Evolutionary conservation across 37 sponge, comb jelly and placozoan genomes (phyloP).

Genomic region (Mnemiopsis leidyi): DNA sequence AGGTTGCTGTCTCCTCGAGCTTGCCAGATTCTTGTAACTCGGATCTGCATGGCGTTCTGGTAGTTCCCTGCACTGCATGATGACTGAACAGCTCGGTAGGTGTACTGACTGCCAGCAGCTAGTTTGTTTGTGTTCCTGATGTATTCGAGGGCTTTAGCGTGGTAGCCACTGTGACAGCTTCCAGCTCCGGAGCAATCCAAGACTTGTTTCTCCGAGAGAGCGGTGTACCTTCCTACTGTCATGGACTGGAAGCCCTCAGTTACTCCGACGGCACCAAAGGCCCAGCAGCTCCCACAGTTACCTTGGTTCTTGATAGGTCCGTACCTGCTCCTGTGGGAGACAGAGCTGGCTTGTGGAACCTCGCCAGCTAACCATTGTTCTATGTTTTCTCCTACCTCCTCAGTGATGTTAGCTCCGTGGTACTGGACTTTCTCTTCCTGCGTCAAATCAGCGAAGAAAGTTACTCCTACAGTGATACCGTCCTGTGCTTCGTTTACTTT

Average conservation of each 20-base stretch:
- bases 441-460: conserved; percentile 26
- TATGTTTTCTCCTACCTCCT: not conserved
- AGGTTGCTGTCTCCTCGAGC: conserved; percentile 28
- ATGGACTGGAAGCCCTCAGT: not conserved
- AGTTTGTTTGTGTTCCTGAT: not conserved
- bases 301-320: not conserved
- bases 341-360: too few relatives aligned
- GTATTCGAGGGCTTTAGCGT: not conserved
- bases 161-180: not conserved
- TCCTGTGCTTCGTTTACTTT: not conserved
- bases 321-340: not conserved
- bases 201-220: not conserved
- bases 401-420: conserved; percentile 7
- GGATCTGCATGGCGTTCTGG: not conserved
- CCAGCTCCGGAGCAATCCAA: not conserved
- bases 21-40: not conserved
- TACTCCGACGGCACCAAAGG: not conserved
- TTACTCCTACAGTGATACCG: not conserved
- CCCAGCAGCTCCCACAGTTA: not conserved
- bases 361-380: not conserved
- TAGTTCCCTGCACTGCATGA: not conserved
- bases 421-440: not conserved
- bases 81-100: not conserved
- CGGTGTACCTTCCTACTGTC: not conserved
- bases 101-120: not conserved